These are phyloP conservation scores for Lithophane socia DNA, from an alignment of 2,888 invertebrate genomes.

Conservation along the genomic window DNA sequence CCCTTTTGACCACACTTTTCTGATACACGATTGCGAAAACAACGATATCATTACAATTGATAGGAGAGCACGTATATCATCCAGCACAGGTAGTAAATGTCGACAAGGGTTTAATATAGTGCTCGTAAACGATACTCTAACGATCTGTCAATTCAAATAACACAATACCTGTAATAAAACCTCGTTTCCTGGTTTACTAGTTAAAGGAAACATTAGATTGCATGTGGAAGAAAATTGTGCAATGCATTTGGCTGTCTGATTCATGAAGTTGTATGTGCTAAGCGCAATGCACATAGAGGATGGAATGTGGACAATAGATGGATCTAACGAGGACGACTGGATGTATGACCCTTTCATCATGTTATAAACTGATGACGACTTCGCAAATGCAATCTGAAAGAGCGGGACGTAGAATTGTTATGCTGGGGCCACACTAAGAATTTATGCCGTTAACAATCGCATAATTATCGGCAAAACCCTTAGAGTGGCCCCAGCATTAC, in stretches of 20 bases:
- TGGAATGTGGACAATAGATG: background rate
- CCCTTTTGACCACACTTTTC: too few species aligned
- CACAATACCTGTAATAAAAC: constrained; percentile 31
- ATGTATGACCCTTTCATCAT: background rate
- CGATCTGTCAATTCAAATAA: constrained; percentile 37
- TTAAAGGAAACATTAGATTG: constrained; percentile 7
- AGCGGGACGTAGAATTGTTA: background rate
- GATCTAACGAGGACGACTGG: background rate
- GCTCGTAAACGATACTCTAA: constrained; percentile 39
- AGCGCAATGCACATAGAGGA: background rate
- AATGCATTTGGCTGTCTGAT: background rate
- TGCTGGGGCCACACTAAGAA: background rate
- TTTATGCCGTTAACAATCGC: background rate
- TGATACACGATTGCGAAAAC: background rate
- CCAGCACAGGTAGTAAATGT: constrained; percentile 28
- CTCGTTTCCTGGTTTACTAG: constrained; percentile 8
- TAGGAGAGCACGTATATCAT: background rate
- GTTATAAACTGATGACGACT: background rate
- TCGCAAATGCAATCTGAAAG: background rate
- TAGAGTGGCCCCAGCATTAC: background rate
- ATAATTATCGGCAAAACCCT: background rate
- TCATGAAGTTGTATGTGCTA: background rate
- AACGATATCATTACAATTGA: background rate
- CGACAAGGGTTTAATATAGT: constrained; percentile 16
- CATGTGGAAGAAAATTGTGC: background rate